Evolutionary conservation across 2,113 vertebrate genomes (phyloP).

Genomic region (Aspidoscelis tigris): DNA sequence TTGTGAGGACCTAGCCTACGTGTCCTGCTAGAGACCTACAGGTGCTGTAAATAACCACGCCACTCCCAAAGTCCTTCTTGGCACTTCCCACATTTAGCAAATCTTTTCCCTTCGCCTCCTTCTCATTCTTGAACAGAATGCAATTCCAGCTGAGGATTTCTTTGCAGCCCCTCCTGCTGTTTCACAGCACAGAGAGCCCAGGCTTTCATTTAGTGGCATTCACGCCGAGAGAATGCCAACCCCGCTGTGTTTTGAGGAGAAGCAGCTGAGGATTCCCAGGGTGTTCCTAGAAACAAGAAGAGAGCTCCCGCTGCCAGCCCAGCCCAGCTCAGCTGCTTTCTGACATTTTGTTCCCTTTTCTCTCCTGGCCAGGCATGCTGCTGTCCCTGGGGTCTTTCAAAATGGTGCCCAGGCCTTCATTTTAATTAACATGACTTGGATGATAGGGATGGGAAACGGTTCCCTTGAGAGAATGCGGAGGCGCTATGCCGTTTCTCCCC

Average conservation of each 20-base stretch:
- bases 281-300: neutral
- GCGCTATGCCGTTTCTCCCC: no score
- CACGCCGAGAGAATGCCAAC: neutral
- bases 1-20: neutral
- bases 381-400: no score
- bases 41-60: neutral
- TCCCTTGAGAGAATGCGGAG: neutral
- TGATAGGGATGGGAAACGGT: neutral
- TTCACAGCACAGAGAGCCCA: neutral
- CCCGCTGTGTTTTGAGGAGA: rapidly evolving
- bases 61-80: neutral
- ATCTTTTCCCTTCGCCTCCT: neutral
- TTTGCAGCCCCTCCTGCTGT: neutral
- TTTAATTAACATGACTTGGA: neutral
- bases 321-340: rapidly evolving
- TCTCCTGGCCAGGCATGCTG: neutral
- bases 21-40: neutral
- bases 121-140: neutral
- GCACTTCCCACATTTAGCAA: neutral
- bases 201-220: conserved; percentile 8
- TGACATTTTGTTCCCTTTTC: conserved; percentile 7
- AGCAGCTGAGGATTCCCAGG: neutral
- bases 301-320: rapidly evolving
- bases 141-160: neutral
- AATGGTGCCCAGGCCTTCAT: neutral